phyloP scores from a whole-genome alignment of 2,113 vertebrate genomes.

The Illadopsis cleaveri region DNA sequence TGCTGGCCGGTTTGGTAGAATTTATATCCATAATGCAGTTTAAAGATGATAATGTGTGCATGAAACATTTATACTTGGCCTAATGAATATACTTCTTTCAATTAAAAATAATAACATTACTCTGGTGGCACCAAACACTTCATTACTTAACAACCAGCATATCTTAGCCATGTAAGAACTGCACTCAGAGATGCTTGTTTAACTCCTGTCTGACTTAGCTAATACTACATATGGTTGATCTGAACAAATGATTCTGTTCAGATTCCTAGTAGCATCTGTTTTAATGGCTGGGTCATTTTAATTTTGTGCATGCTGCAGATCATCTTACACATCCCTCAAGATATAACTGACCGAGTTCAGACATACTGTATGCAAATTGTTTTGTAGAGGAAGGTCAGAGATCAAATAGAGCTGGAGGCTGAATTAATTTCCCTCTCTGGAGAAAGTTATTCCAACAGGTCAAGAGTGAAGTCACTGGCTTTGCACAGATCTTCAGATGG shows the following conservation, averaged over 20 bases:
- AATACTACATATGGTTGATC: background rate
- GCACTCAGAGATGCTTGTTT: background rate
- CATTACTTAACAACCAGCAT: background rate
- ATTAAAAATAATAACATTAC: background rate
- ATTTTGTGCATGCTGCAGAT: background rate
- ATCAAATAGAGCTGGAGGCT: background rate
- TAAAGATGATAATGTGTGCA: background rate
- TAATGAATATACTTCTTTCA: background rate
- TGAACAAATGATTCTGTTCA: background rate
- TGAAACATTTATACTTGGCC: background rate
- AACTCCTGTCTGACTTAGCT: background rate
- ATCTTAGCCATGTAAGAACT: background rate
- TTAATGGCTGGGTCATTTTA: background rate
- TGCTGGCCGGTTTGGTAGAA: background rate
- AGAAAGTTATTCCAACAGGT: background rate
- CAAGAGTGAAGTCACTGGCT: background rate
- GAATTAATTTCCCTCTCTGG: background rate
- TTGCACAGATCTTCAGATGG: rapidly evolving
- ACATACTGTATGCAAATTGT: background rate
- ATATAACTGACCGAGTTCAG: background rate
- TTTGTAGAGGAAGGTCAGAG: background rate
- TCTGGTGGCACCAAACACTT: background rate
- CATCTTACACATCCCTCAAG: background rate
- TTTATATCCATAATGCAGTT: background rate
- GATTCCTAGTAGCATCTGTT: background rate